Evolutionary conservation across 2,797 vertebrate genomes (phyloP).

Genomic region (Takifugu ocellatus): DNA sequence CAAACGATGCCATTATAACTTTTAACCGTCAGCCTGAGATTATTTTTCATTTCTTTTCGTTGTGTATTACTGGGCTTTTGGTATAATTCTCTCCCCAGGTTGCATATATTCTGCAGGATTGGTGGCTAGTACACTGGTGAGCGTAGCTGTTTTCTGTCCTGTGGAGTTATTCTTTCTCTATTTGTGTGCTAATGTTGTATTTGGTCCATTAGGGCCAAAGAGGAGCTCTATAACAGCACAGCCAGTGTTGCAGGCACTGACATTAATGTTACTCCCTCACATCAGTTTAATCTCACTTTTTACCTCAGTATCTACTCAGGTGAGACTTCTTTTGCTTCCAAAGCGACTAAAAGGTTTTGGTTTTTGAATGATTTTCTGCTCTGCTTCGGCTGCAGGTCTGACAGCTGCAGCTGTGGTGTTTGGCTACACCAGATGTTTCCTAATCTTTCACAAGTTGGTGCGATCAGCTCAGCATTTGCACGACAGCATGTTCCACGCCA

Average conservation of each 20-base stretch:
- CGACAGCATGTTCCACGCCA: background rate
- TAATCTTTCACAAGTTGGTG: background rate
- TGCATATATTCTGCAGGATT: slow-evolving; percentile 85
- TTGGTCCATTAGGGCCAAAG: background rate
- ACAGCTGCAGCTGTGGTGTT: background rate
- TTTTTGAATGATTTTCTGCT: background rate
- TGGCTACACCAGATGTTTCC: background rate
- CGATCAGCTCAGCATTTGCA: background rate
- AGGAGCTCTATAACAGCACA: background rate
- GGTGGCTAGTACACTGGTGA: slow-evolving; percentile 91
- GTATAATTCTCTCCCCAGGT: slow-evolving; percentile 18
- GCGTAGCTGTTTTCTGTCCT: background rate
- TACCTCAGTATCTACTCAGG: background rate
- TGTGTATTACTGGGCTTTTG: background rate
- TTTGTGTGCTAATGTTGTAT: background rate
- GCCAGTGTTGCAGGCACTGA: background rate
- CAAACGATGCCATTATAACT: no score
- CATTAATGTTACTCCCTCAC: background rate
- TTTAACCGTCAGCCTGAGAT: no score
- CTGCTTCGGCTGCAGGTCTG: background rate
- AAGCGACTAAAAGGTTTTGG: no score
- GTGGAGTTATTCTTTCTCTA: background rate
- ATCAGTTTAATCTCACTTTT: background rate
- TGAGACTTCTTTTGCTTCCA: background rate
- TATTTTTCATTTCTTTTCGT: background rate